Percentiles rank a stretch among this genome's conserved stretches.
Conservation (phyloP, 2,888 invertebrate genomes). For the Leucophenga maculata region DNA sequence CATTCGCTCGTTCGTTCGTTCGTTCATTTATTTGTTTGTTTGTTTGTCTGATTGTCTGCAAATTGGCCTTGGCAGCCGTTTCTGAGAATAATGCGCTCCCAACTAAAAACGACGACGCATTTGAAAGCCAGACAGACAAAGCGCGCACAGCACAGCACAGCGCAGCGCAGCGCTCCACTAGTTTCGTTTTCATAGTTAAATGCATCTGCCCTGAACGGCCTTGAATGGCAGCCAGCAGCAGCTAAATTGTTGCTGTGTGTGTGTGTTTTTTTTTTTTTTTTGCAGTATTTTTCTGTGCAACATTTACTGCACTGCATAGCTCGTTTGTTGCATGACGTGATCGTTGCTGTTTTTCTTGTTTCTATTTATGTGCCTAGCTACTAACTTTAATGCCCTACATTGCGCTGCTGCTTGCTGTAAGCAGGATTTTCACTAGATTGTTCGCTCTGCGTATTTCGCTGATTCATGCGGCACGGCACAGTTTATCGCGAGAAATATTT, state of each 20-base stretch:
- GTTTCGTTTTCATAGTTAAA: neutral
- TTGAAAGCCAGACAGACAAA: conserved; percentile 1
- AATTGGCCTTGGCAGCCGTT: conserved; percentile 66
- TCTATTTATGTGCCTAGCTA: neutral
- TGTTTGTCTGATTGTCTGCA: conserved; percentile 45
- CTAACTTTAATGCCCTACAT: conserved; percentile 17
- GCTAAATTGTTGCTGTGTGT: neutral
- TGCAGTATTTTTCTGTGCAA: neutral
- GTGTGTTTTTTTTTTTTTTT: neutral
- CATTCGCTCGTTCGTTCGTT: neutral
- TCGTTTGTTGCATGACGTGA: neutral
- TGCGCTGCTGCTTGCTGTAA: neutral
- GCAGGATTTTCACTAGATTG: too few relatives aligned
- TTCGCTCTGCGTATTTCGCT: too few relatives aligned
- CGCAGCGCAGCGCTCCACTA: too few relatives aligned
- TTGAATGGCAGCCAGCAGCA: neutral
- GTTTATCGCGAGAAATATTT: too few relatives aligned
- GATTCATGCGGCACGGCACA: too few relatives aligned
- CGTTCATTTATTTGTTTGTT: conserved; percentile 26
- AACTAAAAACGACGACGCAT: neutral
- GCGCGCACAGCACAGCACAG: too few relatives aligned
- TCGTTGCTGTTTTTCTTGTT: neutral
- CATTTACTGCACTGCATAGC: conserved; percentile 10
- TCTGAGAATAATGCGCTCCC: conserved; percentile 56
- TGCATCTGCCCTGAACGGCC: conserved; percentile 19